Conservation (phyloP, 2,888 invertebrate species). For the Ormia ochracea region DNA sequence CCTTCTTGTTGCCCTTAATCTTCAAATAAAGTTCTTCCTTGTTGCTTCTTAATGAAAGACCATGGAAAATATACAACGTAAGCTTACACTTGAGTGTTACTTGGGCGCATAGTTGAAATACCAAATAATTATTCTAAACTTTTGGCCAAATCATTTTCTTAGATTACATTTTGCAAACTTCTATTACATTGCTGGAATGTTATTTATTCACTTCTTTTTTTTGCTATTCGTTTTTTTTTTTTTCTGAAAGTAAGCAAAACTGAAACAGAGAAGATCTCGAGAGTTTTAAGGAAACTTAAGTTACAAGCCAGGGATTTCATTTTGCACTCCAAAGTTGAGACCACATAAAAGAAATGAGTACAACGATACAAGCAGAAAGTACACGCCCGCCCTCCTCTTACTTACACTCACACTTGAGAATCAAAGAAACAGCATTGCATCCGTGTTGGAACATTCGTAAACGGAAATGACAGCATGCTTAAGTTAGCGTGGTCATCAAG, state of each 20-base stretch:
- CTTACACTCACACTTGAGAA: not conserved
- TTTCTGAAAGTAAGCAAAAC: not conserved
- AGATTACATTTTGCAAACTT: constrained; percentile 20
- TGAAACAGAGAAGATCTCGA: not conserved
- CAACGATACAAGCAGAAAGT: not conserved
- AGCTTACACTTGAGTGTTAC: not conserved
- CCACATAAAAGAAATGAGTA: not conserved
- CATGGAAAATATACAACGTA: no score
- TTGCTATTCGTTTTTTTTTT: not conserved
- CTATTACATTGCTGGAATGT: not conserved
- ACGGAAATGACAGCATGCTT: constrained; percentile 49
- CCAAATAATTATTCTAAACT: constrained; percentile 12
- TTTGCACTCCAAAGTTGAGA: not conserved
- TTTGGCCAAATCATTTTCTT: constrained; percentile 13
- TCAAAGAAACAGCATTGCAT: not conserved
- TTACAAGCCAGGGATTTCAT: constrained; percentile 11
- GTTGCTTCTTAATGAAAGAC: not conserved
- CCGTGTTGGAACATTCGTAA: constrained; percentile 24
- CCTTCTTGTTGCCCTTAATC: no score
- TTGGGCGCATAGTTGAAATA: not conserved
- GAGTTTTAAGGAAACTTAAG: constrained; percentile 14
- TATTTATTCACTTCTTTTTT: not conserved
- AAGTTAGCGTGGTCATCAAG: constrained; percentile 35
- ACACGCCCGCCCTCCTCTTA: not conserved
- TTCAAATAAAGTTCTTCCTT: no score